Evolutionary conservation across 1,140 invertebrate species (phyloP).

Genomic region (Trichonephila clavipes): DNA sequence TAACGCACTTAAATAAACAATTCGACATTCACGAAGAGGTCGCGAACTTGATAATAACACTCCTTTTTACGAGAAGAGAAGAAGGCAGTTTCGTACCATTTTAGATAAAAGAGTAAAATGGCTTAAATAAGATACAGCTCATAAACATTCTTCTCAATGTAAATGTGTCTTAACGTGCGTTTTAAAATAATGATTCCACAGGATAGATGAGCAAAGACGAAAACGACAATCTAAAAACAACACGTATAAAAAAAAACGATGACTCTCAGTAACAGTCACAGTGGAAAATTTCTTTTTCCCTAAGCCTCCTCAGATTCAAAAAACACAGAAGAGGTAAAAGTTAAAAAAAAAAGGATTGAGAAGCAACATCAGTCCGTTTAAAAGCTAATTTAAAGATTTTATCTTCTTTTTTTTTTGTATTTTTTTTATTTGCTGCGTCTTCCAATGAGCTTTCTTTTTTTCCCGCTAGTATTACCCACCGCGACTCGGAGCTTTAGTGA

Average conservation of each 20-base stretch:
- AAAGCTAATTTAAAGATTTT: constrained; percentile 76
- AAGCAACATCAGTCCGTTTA: constrained; percentile 69
- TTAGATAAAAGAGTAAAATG: constrained; percentile 60
- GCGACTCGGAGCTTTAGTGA: constrained; percentile 55
- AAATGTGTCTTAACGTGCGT: constrained; percentile 56
- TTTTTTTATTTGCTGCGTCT: not conserved
- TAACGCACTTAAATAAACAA: constrained; percentile 49
- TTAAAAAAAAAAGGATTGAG: constrained; percentile 54
- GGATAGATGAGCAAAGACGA: constrained; percentile 52
- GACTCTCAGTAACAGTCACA: constrained; percentile 60
- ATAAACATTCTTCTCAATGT: constrained; percentile 66
- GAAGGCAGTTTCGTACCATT: constrained; percentile 48
- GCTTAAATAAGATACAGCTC: constrained; percentile 58
- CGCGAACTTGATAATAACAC: constrained; percentile 62
- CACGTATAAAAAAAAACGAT: constrained; percentile 50
- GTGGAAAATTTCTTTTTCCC: constrained; percentile 53
- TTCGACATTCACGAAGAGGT: constrained; percentile 46
- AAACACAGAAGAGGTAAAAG: not conserved
- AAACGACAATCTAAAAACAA: constrained; percentile 63
- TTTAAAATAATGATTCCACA: constrained; percentile 52
- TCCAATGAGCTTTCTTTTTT: not conserved
- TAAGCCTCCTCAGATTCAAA: constrained; percentile 28
- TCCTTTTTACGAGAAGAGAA: constrained; percentile 30
- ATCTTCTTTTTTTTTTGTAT: constrained; percentile 46
- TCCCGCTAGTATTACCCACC: constrained; percentile 23